A percentile compares a stretch with the other conserved stretches of the same genome.
phyloP scores from a whole-genome alignment of 2,888 invertebrate species.

The Xestia c-nigrum region DNA sequence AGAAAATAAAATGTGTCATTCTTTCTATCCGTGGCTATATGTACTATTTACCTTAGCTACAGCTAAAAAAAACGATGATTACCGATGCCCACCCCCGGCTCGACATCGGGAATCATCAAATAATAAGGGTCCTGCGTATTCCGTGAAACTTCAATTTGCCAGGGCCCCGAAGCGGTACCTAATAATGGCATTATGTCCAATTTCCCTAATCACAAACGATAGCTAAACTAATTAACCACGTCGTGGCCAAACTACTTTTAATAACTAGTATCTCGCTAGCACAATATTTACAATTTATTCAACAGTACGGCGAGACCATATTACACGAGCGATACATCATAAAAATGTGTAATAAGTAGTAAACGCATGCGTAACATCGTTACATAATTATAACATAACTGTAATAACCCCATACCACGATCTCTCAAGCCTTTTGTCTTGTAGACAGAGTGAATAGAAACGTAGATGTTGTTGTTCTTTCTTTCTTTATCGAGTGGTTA shows the following conservation, averaged over 20 bases:
- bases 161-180: not conserved
- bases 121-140: not conserved
- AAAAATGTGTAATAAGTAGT: not conserved
- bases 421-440: not conserved
- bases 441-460: no score
- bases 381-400: slow-evolving; percentile 28
- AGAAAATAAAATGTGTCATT: not conserved
- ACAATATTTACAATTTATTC: slow-evolving; percentile 4
- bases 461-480: no score
- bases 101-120: not conserved
- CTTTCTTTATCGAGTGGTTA: no score
- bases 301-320: not conserved
- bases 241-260: not conserved
- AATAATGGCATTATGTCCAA: not conserved
- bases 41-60: no score
- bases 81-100: no score
- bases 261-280: not conserved
- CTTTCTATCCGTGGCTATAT: not conserved
- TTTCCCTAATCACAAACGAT: no score
- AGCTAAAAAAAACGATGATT: no score
- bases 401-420: not conserved
- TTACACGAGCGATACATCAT: not conserved
- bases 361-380: slow-evolving; percentile 20
- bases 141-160: not conserved
- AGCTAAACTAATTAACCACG: not conserved